Percentiles rank a stretch among this genome's conserved stretches.
Conservation (phyloP, 1,140 invertebrate species). For the Heliothis virescens region DNA sequence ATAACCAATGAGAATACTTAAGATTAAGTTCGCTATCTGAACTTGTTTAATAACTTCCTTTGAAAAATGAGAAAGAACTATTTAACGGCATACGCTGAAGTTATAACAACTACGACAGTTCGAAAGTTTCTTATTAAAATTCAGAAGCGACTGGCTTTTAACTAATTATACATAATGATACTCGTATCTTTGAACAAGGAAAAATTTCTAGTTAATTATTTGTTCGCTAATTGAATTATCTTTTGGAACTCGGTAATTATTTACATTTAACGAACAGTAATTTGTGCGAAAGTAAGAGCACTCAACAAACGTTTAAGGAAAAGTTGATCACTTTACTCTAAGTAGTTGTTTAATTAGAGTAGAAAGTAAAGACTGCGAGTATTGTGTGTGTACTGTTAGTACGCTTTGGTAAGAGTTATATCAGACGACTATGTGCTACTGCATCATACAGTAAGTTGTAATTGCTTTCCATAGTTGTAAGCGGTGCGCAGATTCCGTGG, state of each 20-base stretch:
- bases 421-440: constrained; percentile 4
- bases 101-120: constrained; percentile 55
- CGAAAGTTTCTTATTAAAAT: constrained; percentile 54
- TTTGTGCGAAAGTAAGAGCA: constrained; percentile 27
- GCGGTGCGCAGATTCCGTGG: neutral
- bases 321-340: constrained; percentile 23
- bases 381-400: neutral
- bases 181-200: constrained; percentile 19
- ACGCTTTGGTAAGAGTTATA: neutral
- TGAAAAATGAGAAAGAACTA: constrained; percentile 52
- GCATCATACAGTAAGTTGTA: constrained; percentile 14
- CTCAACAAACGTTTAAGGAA: constrained; percentile 6
- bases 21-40: constrained; percentile 45
- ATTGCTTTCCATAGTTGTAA: constrained; percentile 33
- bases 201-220: constrained; percentile 18
- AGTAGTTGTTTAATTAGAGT: constrained; percentile 14
- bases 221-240: constrained; percentile 36
- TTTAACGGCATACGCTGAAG: constrained; percentile 53
- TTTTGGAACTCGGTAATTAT: constrained; percentile 34
- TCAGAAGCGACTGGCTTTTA: constrained; percentile 31
- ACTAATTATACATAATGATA: constrained; percentile 42
- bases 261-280: constrained; percentile 17
- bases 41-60: constrained; percentile 53
- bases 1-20: constrained; percentile 32
- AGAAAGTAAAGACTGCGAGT: neutral